phyloP scores from a whole-genome alignment of 2,888 invertebrate genomes.

The Leucozona laternaria region DNA sequence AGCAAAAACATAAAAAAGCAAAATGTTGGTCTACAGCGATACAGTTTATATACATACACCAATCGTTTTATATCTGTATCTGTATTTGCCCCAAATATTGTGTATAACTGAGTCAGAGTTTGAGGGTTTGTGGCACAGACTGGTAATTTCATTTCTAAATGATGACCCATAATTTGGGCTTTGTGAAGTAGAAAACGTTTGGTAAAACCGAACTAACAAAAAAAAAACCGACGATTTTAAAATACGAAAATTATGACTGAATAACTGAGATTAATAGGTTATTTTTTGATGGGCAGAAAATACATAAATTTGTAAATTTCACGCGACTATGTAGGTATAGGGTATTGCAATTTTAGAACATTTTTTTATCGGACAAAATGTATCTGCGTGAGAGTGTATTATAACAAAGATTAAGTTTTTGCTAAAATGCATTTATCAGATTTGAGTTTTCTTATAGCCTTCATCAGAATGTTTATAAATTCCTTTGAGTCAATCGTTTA shows the following conservation, averaged over 20 bases:
- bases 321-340: background rate
- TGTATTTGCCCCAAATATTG: background rate
- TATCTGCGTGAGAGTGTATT: constrained; percentile 25
- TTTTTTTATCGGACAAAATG: background rate
- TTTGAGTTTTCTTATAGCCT: background rate
- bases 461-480: background rate
- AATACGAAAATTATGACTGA: constrained; percentile 53
- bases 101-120: constrained; percentile 9
- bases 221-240: background rate
- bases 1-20: constrained; percentile 22
- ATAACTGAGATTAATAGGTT: constrained; percentile 52
- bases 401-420: background rate
- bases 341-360: constrained; percentile 1
- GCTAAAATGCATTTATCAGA: background rate
- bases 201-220: background rate
- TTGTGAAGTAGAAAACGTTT: constrained; percentile 43
- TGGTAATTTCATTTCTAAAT: constrained; percentile 64
- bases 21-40: constrained; percentile 28
- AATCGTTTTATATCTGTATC: constrained; percentile 22
- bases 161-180: constrained; percentile 70
- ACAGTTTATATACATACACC: constrained; percentile 11
- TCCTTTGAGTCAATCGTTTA: background rate
- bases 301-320: constrained; percentile 33
- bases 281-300: background rate
- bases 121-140: constrained; percentile 21